These are phyloP conservation scores for Panulirus ornatus DNA, from an alignment of 1,140 invertebrate genomes.

Conservation along the genomic window DNA sequence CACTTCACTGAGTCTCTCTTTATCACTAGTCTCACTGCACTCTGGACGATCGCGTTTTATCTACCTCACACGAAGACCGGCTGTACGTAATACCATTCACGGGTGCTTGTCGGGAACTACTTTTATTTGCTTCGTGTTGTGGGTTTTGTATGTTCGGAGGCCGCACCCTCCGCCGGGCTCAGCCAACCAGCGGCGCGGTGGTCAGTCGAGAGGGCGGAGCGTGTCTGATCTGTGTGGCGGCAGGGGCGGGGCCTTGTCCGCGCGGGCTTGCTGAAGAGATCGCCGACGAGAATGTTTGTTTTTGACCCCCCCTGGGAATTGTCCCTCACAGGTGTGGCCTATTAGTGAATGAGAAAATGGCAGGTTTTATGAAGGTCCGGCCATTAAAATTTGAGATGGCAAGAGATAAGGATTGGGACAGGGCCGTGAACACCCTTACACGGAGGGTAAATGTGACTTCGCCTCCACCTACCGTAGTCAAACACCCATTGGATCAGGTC, in stretches of 20 bases:
- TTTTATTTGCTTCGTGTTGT: slow-evolving; percentile 36
- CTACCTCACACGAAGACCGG: slow-evolving; percentile 23
- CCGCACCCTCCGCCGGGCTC: slow-evolving; percentile 20
- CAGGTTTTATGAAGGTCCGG: slow-evolving; percentile 58
- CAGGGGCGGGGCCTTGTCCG: background rate
- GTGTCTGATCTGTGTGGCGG: background rate
- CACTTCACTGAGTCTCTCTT: slow-evolving; percentile 28
- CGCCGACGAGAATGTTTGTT: slow-evolving; percentile 51
- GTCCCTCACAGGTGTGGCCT: slow-evolving; percentile 61
- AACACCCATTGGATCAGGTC: background rate
- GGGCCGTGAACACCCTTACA: slow-evolving; percentile 27
- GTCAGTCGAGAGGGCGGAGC: background rate
- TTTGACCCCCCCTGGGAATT: slow-evolving; percentile 54
- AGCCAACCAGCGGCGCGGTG: slow-evolving; percentile 5
- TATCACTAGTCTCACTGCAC: slow-evolving; percentile 54
- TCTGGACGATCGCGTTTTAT: slow-evolving; percentile 14
- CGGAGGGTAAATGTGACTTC: slow-evolving; percentile 46
- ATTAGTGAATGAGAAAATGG: slow-evolving; percentile 61
- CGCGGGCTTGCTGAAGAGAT: background rate
- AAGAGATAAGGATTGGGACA: slow-evolving; percentile 30
- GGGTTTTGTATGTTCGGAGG: slow-evolving; percentile 55
- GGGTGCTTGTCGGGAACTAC: slow-evolving; percentile 60
- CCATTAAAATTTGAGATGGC: slow-evolving; percentile 57
- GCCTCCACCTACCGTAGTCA: slow-evolving; percentile 26
- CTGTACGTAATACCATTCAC: slow-evolving; percentile 48